Evolutionary conservation across 2,797 vertebrate genomes (phyloP), one percentile per base, ranked within the genome.

Genomic region (Gallinago stenura): DNA sequence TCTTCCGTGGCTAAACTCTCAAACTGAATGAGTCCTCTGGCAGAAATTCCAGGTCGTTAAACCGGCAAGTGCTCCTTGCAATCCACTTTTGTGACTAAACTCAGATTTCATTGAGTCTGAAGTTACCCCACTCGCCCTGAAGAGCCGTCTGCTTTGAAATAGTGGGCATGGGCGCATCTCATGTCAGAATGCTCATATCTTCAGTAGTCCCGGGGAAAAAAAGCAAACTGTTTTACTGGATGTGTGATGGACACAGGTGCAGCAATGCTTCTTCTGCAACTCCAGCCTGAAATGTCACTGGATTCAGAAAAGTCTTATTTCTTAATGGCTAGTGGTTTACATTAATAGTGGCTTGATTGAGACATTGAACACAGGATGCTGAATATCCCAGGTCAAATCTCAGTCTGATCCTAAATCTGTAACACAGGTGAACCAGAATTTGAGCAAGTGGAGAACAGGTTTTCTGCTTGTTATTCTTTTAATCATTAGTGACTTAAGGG

Each of bases 41-140:
- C 79, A 93, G 85, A 92, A 93, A 93, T 91, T 95, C 87, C 72
- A 94, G 82, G 79, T 87, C 78, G 41, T 84, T 93, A 80, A 87
- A 73, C 60, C 11, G 21, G 76, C 41, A 64, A 76, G 60, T 53
- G 3, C 75, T 88, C 77, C 89, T 86, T 82, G 72, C 62, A 73
- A 60, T 86, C 45, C 19, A 61, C 95, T 88, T 93, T 92, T 64
- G 83, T 87, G 93, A 87, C 93, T 76, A 43, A 87, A 54, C n/a
- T 90, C 62, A 83, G 83, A 41, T 82, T 95, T 93, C 83, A 35
- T 87, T 0, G 9, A 53, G n/a, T 43, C 64, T 88, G 37, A 96
- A 64, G 70, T 30, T 90, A 60, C 39, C 50, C 45, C 89, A 7
- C 60, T 83, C 11, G 1, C 77, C 89, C 82, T 86, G n/a, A 78